Base-by-base conservation (phyloP, 2,797 vertebrate species). In the Oreochromis mossambicus region DNA sequence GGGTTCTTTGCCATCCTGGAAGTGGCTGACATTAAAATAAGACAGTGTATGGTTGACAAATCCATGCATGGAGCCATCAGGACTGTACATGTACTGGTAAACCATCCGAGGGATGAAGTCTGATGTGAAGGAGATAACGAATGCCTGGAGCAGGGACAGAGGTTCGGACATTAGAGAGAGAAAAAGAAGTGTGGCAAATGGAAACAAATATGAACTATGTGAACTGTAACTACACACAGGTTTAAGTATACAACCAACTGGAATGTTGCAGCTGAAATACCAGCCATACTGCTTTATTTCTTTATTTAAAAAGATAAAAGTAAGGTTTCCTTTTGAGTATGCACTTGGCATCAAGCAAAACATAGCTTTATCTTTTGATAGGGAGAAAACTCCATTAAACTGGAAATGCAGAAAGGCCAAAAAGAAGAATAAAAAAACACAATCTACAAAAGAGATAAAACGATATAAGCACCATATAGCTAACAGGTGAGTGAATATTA, bases 51-150 rank as follows among this genome's bases (percentile, higher is more conserved):
- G 97, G 96, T 98, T 99, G 91, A 99, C 97, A 82, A 99, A 99
- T 94, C 98, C 98, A 9, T 98, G 98, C 98, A 99, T 98, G 92
- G 98, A 98, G 88, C 98, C 98, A 13, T 98, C 96, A 21, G 96
- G 92, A 86, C 98, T 99, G 97, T 99, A 99, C 97, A 98, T 98
- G 94, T 99, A 99, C 91, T 98, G 97, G 96, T 99, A 99, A 78
- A 99, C 98, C 94, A 99, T 97, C 87, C 98, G 97, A 34, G 98
- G 98, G 94, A 99, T 98, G 96, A 99, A 99, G 96, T 99, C 98
- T 2, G 98, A 99, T 2, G 98, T 99, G 96, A 99, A 99, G 92
- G 98, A 98, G 95, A 99, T 99, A 94, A 99, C 98, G 89, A 99
- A 99, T 17, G 98, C 98, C 98, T 99, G 58, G 11, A 48, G 41